Evolutionary conservation across 2,888 invertebrate species (phyloP).

Genomic region (Celastrina argiolus): DNA sequence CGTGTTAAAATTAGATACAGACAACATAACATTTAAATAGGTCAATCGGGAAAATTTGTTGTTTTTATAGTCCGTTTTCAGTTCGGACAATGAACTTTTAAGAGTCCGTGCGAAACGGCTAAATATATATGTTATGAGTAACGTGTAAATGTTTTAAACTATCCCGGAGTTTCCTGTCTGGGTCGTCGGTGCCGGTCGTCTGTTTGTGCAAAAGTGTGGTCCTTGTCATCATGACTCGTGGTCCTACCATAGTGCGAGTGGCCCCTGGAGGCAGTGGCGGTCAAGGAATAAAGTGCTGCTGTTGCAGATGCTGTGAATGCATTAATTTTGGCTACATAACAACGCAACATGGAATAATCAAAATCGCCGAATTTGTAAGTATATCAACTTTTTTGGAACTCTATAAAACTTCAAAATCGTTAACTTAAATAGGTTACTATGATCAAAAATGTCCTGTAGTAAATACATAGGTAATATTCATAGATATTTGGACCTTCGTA

Average conservation of each 20-base stretch:
- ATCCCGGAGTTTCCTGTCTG: slow-evolving; percentile 56
- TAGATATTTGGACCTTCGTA: too few relatives aligned
- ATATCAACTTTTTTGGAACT: slow-evolving; percentile 3
- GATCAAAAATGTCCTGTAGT: too few relatives aligned
- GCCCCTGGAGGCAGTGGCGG: slow-evolving; percentile 52
- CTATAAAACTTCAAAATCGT: background rate
- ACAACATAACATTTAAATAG: slow-evolving; percentile 15
- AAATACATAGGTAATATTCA: too few relatives aligned
- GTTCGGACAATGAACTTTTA: slow-evolving; percentile 38
- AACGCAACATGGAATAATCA: slow-evolving; percentile 84
- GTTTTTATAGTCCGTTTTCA: slow-evolving; percentile 22
- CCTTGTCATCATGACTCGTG: slow-evolving; percentile 53
- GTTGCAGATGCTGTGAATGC: slow-evolving; percentile 87
- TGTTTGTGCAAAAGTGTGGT: slow-evolving; percentile 7
- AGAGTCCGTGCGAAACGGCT: slow-evolving; percentile 51
- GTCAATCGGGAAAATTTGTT: background rate
- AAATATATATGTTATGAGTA: slow-evolving; percentile 72
- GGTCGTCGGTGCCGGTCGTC: slow-evolving; percentile 24
- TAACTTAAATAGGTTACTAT: too few relatives aligned
- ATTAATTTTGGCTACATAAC: slow-evolving; percentile 86
- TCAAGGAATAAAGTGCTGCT: slow-evolving; percentile 83
- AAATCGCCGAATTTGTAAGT: slow-evolving; percentile 86
- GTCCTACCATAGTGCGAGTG: slow-evolving; percentile 70
- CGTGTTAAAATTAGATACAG: slow-evolving; percentile 18
- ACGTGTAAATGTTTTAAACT: slow-evolving; percentile 58